Conservation (phyloP, 1,140 invertebrate genomes). For the Bathynomus jamesi region DNA sequence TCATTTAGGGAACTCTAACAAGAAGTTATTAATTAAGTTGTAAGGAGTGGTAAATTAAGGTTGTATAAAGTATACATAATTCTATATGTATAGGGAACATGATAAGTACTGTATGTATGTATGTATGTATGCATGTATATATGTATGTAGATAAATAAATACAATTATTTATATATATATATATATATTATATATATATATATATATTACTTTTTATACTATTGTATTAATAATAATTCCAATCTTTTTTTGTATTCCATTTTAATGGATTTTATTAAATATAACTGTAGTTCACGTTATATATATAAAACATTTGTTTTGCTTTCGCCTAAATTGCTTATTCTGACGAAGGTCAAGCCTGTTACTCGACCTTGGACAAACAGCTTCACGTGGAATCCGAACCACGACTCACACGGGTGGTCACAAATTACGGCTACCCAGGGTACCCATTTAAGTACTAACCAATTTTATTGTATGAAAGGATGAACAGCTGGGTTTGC, state of each 20-base stretch:
- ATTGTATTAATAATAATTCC: background rate
- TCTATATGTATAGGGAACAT: slow-evolving; percentile 56
- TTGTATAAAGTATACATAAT: slow-evolving; percentile 89
- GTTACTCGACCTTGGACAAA: background rate
- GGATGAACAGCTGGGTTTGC: too few species aligned
- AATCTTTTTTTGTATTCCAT: background rate
- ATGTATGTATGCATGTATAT: slow-evolving; percentile 2
- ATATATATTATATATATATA: slow-evolving; percentile 1
- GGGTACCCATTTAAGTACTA: too few species aligned
- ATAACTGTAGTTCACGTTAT: background rate
- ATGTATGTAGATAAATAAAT: background rate
- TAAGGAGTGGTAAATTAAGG: slow-evolving; percentile 54
- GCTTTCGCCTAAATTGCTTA: background rate
- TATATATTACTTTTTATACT: background rate
- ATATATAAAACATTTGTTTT: background rate
- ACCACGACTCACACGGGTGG: background rate
- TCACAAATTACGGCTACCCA: background rate
- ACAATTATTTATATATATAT: slow-evolving; percentile 5
- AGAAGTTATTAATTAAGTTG: background rate
- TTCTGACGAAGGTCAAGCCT: too few species aligned
- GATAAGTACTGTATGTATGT: background rate
- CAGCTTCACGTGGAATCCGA: background rate
- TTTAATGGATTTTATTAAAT: background rate
- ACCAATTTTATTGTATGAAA: too few species aligned
- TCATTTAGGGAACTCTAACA: background rate